Conservation (phyloP, 35 echinoderm and acorn worm species). For the Heliocidaris tuberculata region DNA sequence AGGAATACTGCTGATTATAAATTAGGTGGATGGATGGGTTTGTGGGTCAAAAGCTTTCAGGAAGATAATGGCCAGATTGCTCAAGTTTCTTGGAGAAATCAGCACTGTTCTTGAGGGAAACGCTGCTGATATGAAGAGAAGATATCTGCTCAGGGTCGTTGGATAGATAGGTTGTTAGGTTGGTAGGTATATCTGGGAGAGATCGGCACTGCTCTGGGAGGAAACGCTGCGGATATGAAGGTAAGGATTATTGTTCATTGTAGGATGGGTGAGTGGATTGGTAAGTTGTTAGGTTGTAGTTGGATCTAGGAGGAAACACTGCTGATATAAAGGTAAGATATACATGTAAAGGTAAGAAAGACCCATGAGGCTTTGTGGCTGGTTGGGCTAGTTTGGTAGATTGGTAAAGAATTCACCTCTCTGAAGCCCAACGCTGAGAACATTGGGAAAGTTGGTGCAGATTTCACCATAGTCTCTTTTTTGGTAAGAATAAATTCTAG, state of each 20-base stretch:
- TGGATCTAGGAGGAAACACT: slow-evolving; percentile 74
- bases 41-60: no score
- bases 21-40: neutral
- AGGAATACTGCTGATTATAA: neutral
- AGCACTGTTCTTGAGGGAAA: slow-evolving; percentile 79
- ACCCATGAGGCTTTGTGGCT: neutral
- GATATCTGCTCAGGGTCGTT: neutral
- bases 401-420: slow-evolving; percentile 10
- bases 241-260: no score
- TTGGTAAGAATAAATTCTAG: no score
- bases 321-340: slow-evolving; percentile 82
- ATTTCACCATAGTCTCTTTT: no score
- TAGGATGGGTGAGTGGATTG: no score
- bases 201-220: slow-evolving; percentile 84
- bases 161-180: neutral
- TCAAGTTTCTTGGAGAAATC: slow-evolving; percentile 93
- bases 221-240: slow-evolving; percentile 87
- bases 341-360: slow-evolving; percentile 74
- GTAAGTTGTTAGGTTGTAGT: no score
- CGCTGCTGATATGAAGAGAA: slow-evolving; percentile 86
- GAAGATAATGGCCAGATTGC: slow-evolving; percentile 89
- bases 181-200: slow-evolving; percentile 96
- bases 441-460: slow-evolving; percentile 62
- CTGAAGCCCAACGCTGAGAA: slow-evolving; percentile 64
- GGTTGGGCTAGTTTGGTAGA: slow-evolving; percentile 65